phyloP scores from a whole-genome alignment of 2,113 vertebrate genomes.

The Neoarius graeffei region DNA sequence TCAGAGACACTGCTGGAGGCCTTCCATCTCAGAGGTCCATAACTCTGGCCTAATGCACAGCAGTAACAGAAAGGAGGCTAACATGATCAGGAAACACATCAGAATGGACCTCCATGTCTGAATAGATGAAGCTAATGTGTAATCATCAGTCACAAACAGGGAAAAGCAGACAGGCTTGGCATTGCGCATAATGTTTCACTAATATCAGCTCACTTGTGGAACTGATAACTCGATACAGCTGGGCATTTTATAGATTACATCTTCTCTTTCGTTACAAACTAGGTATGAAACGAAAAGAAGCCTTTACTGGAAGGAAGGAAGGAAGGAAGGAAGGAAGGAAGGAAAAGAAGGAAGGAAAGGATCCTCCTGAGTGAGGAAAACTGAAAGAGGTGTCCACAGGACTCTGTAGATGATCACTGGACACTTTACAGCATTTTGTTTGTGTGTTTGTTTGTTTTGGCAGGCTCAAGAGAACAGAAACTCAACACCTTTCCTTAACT shows the following conservation, averaged over 20 bases:
- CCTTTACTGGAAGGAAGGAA: background rate
- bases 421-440: background rate
- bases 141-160: slow-evolving; percentile 4
- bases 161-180: background rate
- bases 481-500: background rate
- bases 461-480: background rate
- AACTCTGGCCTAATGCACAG: background rate
- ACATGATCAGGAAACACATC: background rate
- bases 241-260: background rate
- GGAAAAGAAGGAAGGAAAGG: background rate
- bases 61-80: background rate
- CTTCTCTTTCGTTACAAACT: background rate
- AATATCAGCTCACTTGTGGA: background rate
- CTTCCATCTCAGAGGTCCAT: background rate
- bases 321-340: background rate
- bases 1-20: background rate
- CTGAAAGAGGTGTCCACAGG: background rate
- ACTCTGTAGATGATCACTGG: background rate
- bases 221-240: background rate
- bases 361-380: background rate
- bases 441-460: background rate
- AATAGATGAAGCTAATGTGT: background rate
- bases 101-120: background rate
- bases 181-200: background rate
- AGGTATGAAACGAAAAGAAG: background rate